These are phyloP conservation scores for Prosapia bicincta DNA, from an alignment of 2,888 invertebrate species.

Conservation along the genomic window DNA sequence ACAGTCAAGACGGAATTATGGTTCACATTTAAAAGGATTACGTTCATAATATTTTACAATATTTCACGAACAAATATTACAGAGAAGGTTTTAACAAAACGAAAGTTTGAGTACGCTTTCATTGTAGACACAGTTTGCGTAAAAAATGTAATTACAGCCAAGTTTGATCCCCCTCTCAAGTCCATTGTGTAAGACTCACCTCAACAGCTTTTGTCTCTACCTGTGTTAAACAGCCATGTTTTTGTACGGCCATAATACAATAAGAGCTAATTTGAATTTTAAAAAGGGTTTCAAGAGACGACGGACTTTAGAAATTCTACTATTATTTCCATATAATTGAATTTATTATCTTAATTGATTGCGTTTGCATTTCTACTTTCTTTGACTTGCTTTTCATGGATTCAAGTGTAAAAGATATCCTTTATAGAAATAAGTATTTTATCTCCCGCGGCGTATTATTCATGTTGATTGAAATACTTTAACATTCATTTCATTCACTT, in stretches of 20 bases:
- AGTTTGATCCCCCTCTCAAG: not conserved
- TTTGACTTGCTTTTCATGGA: too few species aligned
- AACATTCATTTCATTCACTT: too few species aligned
- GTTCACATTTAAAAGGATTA: too few species aligned
- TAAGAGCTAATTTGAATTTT: not conserved
- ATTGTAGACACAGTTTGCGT: not conserved
- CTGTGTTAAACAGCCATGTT: not conserved
- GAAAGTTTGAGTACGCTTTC: not conserved
- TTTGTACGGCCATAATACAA: not conserved
- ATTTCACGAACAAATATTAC: not conserved
- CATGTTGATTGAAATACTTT: too few species aligned
- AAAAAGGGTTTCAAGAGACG: not conserved
- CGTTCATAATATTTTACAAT: too few species aligned
- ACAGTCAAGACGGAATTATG: too few species aligned
- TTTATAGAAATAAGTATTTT: too few species aligned
- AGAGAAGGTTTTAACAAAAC: not conserved
- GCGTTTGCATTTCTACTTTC: too few species aligned
- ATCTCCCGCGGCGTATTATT: too few species aligned
- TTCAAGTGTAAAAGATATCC: too few species aligned
- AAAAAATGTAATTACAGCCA: not conserved
- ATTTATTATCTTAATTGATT: not conserved
- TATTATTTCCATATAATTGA: not conserved
- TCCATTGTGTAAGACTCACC: not conserved
- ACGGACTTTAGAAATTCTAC: not conserved
- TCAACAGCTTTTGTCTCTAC: not conserved